Base-by-base conservation (phyloP, 2,797 vertebrate genomes). In the Carapus acus region DNA sequence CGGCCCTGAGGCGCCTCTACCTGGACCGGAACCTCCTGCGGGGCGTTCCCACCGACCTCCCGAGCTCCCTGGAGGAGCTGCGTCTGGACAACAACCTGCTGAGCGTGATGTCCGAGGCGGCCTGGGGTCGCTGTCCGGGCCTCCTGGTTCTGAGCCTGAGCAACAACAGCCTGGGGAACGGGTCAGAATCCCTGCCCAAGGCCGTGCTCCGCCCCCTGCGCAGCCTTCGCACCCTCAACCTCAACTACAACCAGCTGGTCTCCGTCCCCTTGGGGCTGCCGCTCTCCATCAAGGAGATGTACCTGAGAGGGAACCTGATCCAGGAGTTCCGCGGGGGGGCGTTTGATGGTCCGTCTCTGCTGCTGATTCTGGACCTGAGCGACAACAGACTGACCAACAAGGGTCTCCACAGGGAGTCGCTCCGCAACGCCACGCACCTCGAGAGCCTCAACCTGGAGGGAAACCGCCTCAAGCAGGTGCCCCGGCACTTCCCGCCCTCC, bases 371-470 rank as follows among this genome's bases (percentile, higher is more conserved):
- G 58, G 84, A 88, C 69, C 75, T 89, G 36, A 85, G 83, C 45
- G 56, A 60, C 46, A 91, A 86, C 67, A 78, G 64, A 65, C 77
- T 90, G 49, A 86, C 59, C 2, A 80, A 85, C 71, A 87, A 81
- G 23, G 80, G 74, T n/a, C 78, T 90, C n/a, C 63, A 64, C 15
- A 77, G 64, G 40, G 71, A 45, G 0, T 78, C 78, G 2, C 82
- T 91, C 18, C n/a, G 57, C 52, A 88, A 86, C 15, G 47, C 69
- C 18, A 83, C 74, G 38, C 74, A 58, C 61, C 65, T 88, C 39
- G 89, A 90, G 78, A 89, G 88, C 70, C 81, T 90, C 27, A 87
- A 88, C 47, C 64, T 88, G 43, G 84, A 81, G 47, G 84, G 83
- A 1, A 86, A 90, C 71, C 56, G 74, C n/a, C 64, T 90, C 1